Evolutionary conservation across 2,797 vertebrate species (phyloP).

Genomic region (Mormyrus proboscirostris): DNA sequence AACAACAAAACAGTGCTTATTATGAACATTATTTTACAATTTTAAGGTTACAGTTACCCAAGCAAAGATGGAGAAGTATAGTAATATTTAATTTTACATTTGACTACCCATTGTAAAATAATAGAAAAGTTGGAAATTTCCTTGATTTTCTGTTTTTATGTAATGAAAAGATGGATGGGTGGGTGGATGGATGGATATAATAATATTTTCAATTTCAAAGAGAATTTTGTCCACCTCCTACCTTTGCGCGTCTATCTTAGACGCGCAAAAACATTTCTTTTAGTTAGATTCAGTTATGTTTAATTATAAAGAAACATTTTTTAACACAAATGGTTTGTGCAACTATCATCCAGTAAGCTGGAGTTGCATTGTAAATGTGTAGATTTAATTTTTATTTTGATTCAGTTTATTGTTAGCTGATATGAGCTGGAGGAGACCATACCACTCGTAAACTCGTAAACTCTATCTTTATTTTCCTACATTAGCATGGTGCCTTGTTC

Average conservation of each 20-base stretch:
- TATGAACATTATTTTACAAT: neutral
- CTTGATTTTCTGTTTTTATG: neutral
- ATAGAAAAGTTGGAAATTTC: neutral
- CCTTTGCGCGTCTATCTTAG: too few species aligned
- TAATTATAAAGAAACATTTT: neutral
- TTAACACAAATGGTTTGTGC: neutral
- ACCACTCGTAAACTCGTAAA: neutral
- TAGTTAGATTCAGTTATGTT: neutral
- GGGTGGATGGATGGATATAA: neutral
- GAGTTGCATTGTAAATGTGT: neutral
- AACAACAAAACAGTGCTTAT: neutral
- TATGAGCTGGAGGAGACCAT: neutral
- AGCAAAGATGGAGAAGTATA: neutral
- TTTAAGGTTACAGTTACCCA: neutral
- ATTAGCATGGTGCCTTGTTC: neutral
- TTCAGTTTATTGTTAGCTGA: neutral
- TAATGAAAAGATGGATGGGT: neutral
- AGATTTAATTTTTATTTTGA: neutral
- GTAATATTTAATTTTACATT: neutral
- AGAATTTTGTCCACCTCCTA: neutral
- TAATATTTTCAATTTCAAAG: neutral
- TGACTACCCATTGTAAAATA: neutral
- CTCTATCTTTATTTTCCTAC: neutral
- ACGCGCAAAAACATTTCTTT: neutral
- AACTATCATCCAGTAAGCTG: neutral